phyloP scores from a whole-genome alignment of 2,113 vertebrate species.

The Oxyruncus cristatus region DNA sequence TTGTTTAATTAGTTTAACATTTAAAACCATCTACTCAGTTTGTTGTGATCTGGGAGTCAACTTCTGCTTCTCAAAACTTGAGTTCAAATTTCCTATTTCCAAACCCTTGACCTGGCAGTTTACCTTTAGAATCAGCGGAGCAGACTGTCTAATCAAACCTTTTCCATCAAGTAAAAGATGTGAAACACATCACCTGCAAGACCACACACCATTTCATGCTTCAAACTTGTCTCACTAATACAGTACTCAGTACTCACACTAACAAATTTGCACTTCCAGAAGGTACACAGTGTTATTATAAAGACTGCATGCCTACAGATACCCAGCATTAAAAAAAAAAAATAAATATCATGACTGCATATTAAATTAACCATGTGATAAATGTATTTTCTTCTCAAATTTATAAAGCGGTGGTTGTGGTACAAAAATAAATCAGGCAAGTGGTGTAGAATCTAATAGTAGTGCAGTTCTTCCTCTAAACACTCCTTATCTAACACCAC shows the following conservation, averaged over 20 bases:
- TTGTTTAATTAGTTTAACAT: not conserved
- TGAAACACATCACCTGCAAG: not conserved
- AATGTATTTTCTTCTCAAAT: not conserved
- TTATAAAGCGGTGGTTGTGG: not conserved
- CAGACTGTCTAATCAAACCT: not conserved
- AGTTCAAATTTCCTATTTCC: not conserved
- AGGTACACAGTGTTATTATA: not conserved
- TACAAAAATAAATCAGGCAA: not conserved
- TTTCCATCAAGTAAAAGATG: not conserved
- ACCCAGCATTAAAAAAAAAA: not conserved
- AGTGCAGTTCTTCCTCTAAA: not conserved
- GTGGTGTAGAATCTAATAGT: not conserved
- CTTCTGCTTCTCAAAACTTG: not conserved
- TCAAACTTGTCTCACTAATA: not conserved
- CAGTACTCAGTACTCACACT: not conserved
- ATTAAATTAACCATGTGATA: not conserved
- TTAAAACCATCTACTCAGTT: not conserved
- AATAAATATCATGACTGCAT: not conserved
- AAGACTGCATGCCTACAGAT: not conserved
- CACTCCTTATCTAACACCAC: not conserved
- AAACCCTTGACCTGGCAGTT: not conserved
- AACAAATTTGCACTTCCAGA: not conserved
- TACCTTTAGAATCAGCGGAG: not conserved
- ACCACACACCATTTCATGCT: not conserved
- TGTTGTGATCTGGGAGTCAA: not conserved